A percentile compares a stretch with the other conserved stretches of the same genome.
These are phyloP conservation scores for Cryptoblepharus egeriae DNA, from an alignment of 2,797 vertebrate species.

Conservation along the genomic window DNA sequence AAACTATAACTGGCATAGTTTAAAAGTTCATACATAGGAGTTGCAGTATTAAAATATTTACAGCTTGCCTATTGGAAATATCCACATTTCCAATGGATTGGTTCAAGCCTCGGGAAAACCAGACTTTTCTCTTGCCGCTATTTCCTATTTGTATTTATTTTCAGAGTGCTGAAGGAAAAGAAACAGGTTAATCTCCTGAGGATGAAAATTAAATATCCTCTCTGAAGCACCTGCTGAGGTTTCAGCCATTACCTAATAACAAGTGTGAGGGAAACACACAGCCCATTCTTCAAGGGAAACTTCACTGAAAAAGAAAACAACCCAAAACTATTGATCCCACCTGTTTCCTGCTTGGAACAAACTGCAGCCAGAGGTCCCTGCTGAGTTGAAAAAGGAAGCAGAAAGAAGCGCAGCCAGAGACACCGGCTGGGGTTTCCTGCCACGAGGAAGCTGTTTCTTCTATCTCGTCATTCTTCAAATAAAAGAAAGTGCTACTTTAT, in stretches of 20 bases:
- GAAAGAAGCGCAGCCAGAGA: not conserved
- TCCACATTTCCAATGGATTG: not conserved
- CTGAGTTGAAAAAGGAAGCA: constrained; percentile 63
- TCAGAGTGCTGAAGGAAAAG: constrained; percentile 4
- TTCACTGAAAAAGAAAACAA: constrained; percentile 57
- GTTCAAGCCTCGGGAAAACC: not conserved
- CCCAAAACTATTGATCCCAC: constrained; percentile 69
- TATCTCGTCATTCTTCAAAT: rapidly evolving
- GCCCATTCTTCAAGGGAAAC: constrained; percentile 66
- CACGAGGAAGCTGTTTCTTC: not conserved
- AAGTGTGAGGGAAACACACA: constrained; percentile 63
- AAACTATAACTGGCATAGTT: too few species aligned
- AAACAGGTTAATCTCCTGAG: constrained; percentile 41
- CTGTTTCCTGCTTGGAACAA: constrained; percentile 71
- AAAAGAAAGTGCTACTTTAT: rapidly evolving
- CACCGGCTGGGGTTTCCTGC: constrained; percentile 30
- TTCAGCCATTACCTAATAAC: constrained; percentile 43
- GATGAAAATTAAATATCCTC: not conserved
- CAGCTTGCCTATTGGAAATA: not conserved
- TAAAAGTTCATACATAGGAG: not conserved
- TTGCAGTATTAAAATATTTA: not conserved
- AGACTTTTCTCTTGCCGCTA: not conserved
- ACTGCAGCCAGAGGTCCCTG: constrained; percentile 49
- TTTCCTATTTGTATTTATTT: constrained; percentile 28
- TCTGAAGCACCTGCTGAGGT: constrained; percentile 66